A percentile compares a stretch with the other conserved stretches of the same genome.
phyloP scores from a whole-genome alignment of 2,888 invertebrate species.

The Azorinus chamasolen region DNA sequence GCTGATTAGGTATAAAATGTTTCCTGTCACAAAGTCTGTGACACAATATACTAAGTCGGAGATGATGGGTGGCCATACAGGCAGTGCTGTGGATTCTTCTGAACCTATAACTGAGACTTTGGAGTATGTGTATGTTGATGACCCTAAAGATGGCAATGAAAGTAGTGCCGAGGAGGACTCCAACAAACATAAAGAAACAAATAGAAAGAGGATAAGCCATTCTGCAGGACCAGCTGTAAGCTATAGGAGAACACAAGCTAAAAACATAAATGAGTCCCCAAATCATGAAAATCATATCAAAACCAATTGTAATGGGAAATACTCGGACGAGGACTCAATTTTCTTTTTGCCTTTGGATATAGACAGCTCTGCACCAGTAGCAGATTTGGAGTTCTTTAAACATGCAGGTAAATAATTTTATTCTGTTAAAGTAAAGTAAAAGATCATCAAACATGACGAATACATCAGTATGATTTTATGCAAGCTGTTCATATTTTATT shows the following conservation, averaged over 20 bases:
- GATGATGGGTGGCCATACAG: conserved; percentile 2
- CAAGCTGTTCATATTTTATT: no score
- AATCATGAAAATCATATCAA: neutral
- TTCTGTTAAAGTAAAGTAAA: no score
- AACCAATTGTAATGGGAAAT: conserved; percentile 38
- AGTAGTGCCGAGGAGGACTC: conserved; percentile 59
- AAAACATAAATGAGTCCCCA: no score
- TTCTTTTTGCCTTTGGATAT: conserved; percentile 62
- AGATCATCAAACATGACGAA: no score
- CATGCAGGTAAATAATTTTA: conserved; percentile 67
- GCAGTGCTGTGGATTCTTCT: neutral
- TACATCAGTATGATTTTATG: no score
- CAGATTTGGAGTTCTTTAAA: conserved; percentile 71
- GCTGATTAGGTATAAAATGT: conserved; percentile 29
- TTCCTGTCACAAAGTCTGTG: conserved; percentile 54
- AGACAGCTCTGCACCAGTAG: conserved; percentile 42
- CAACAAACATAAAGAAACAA: conserved; percentile 10
- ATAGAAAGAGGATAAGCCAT: conserved; percentile 25
- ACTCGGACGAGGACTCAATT: conserved; percentile 57
- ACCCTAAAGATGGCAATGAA: conserved; percentile 63
- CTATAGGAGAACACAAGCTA: conserved; percentile 42
- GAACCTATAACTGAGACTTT: conserved; percentile 24
- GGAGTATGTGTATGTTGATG: conserved; percentile 59
- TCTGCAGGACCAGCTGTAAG: conserved; percentile 54
- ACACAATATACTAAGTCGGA: conserved; percentile 41